A percentile compares a stretch with the other conserved stretches of the same genome.
These are phyloP conservation scores for Pheosia tremula DNA, from an alignment of 2,888 invertebrate genomes.

Conservation along the genomic window DNA sequence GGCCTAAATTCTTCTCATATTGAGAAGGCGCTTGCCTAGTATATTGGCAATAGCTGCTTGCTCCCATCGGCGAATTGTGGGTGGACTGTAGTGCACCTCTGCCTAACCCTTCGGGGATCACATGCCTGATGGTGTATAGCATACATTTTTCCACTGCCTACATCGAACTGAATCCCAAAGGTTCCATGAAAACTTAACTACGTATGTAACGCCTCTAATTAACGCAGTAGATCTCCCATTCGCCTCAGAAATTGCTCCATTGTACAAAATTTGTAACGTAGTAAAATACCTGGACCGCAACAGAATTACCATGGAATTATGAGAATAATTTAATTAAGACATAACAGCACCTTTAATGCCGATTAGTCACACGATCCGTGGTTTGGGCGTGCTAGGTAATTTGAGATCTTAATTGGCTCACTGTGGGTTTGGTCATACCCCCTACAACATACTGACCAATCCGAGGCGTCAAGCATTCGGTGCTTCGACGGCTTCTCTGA, in stretches of 20 bases:
- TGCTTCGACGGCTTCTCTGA: constrained; percentile 70
- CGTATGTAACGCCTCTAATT: constrained; percentile 68
- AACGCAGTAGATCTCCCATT: constrained; percentile 70
- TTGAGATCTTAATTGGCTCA: constrained; percentile 79
- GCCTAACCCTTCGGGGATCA: no score
- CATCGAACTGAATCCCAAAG: constrained; percentile 38
- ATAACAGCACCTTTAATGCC: constrained; percentile 80
- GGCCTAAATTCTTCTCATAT: no score
- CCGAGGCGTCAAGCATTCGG: constrained; percentile 49
- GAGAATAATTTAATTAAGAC: constrained; percentile 82
- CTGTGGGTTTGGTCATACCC: constrained; percentile 71
- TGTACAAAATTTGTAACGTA: constrained; percentile 78
- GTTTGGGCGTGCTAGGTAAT: constrained; percentile 81
- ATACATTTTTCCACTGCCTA: constrained; percentile 23
- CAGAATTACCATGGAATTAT: constrained; percentile 70
- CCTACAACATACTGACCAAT: constrained; percentile 73
- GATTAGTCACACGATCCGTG: constrained; percentile 81
- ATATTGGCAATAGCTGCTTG: no score
- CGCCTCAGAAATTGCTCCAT: constrained; percentile 73
- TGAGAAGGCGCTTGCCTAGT: no score
- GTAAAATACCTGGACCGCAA: constrained; percentile 72
- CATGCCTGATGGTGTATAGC: constrained; percentile 1
- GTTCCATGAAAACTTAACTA: constrained; percentile 51
- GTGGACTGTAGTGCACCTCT: no score
- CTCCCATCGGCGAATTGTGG: no score